Base-by-base conservation (phyloP, 2,888 invertebrate genomes). In the Noctua janthe region DNA sequence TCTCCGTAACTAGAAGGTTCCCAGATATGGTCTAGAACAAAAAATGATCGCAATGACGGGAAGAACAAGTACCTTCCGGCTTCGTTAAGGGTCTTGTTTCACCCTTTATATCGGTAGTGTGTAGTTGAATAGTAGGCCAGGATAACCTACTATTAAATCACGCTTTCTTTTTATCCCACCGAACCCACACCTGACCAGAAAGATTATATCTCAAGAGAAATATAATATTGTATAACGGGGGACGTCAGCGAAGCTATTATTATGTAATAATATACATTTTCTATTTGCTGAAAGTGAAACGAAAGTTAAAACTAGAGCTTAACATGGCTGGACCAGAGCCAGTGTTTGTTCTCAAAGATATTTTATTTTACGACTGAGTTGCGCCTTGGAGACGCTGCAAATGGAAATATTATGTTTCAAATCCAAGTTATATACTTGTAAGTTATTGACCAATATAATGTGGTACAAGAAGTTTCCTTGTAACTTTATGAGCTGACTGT, bases 361-460 rank as follows among this genome's bases (percentile, higher is more conserved):
- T 78, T 71, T 87, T 79, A 39, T 66, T 66, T 66, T 81, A 85
- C 70, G 87, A 81, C 56, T 74, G 62, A 59, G 49, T 82, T 66
- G 75, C 39, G 70, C 43, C 56, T 39, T 69, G 43, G 23, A 70
- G 47, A 67, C 80, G 35, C 70, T 80, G 64, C 43, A 82, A 85
- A 82, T 82, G 71, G 75, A 78, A 67, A 71, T 77, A 81, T 77
- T 77, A 59, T 69, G 62, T 81, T 87, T 67, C 56, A 62, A 78
- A 79, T 77, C 62, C 66, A n/a, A 5, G 15, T 69, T 78, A 70
- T 66, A 66, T 66, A 4, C 39, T 62, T 4, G 15, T 56, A 35
- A 47, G 23, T 74, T 73, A 71, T 56, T 72, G 29, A 20, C 17
- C 39, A 51, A 59, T 79, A 51, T 70, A 47, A 64, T 69, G n/a